Evolutionary conservation across 2,113 vertebrate genomes (phyloP), one percentile per base, ranked within the genome.

Genomic region (Pteropus alecto): DNA sequence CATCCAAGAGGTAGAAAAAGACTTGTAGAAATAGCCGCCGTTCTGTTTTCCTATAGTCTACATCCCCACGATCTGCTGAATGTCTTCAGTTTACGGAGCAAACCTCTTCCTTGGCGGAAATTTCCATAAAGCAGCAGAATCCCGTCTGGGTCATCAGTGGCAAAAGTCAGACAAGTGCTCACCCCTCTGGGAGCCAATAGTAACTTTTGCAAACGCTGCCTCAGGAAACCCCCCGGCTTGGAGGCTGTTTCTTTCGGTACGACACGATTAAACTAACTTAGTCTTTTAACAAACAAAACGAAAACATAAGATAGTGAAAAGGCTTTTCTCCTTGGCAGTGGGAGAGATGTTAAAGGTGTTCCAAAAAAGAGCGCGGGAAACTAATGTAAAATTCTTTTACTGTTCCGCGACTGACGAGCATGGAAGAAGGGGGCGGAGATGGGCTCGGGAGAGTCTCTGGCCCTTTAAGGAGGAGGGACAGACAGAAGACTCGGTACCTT

Each of bases 401-500:
- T 1, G 65, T 28, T 81, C 24, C 12, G 1, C 1, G 6, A 24
- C 58, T 22, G 28, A 28, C 9, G 35, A 12, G 79, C 22, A 22
- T 43, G 30, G 28, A 58, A 79, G 26, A 87, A 56, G 94, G 56
- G 82, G 65, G 87, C 48, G 51, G 88, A 51, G 88, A 70, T 38
- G 84, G 67, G 43, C 68, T 56, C 12, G 4, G 84, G 26, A 54
- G 61, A 77, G 74, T 38, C 86, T 35, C 88, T 96, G 95, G 96
- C 97, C 96, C 96, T 97, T 96, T 93, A 96, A 96, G 96, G 81
- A 96, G 96, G 94, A 95, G 94, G 96, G 87, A 28, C 78, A 21
- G 94, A 26, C 87, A 6, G 28, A 30, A 90, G 78, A 91, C 90
- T 77, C 98, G 98, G 97, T 95, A 97, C 97, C 98, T 98, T 98